Conservation (phyloP, 2,888 invertebrate genomes). For the Biston stratarius region DNA sequence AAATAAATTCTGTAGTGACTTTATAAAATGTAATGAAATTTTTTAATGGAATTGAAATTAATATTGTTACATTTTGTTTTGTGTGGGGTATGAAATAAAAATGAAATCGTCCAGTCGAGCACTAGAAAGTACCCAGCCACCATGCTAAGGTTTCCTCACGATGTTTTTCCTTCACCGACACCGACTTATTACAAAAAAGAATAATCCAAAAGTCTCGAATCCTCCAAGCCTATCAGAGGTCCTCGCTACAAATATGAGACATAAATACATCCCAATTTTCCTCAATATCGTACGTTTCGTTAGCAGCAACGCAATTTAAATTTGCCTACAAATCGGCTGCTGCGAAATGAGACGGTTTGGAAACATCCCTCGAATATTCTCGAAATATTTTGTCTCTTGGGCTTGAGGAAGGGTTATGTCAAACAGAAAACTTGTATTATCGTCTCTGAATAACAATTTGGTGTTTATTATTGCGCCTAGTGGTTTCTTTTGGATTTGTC, state of each 20-base stretch:
- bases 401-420: conserved; percentile 9
- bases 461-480: conserved; percentile 7
- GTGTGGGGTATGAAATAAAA: too few relatives aligned
- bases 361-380: conserved; percentile 5
- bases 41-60: too few relatives aligned
- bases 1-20: too few relatives aligned
- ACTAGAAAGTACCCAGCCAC: too few relatives aligned
- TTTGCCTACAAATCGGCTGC: conserved; percentile 50
- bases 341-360: conserved; percentile 34
- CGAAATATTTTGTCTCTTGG: conserved; percentile 19
- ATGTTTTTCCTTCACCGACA: too few relatives aligned
- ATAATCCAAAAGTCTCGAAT: too few relatives aligned
- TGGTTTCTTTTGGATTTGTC: neutral
- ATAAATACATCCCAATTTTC: conserved; percentile 42
- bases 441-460: conserved; percentile 16
- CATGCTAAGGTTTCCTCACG: too few relatives aligned
- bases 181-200: too few relatives aligned
- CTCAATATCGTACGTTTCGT: conserved; percentile 37
- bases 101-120: too few relatives aligned
- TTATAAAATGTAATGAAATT: too few relatives aligned
- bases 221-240: too few relatives aligned
- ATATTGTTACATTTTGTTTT: too few relatives aligned
- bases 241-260: conserved; percentile 5
- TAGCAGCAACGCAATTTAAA: conserved; percentile 48
- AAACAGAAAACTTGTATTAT: conserved; percentile 23